phyloP scores from a whole-genome alignment of 2,888 invertebrate genomes.

The Cyclophora punctaria region DNA sequence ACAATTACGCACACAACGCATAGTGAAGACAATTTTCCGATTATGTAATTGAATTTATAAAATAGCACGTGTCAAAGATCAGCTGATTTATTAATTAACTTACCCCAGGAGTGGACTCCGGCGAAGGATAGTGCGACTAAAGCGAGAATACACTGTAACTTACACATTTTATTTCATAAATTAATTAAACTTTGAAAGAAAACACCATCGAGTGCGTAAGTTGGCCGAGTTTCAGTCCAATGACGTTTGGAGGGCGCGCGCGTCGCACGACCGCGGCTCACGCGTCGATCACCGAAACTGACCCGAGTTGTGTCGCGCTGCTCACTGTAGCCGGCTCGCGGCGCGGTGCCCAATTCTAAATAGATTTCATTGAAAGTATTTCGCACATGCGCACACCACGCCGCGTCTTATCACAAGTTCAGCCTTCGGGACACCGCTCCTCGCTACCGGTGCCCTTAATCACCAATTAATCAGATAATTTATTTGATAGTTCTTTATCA shows the following conservation, averaged over 20 bases:
- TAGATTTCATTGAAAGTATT: conserved; percentile 49
- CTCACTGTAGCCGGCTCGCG: conserved; percentile 23
- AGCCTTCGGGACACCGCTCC: background rate
- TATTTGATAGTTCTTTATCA: background rate
- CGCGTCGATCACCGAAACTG: conserved; percentile 56
- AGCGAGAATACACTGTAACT: conserved; percentile 46
- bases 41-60: conserved; percentile 61
- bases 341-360: conserved; percentile 43
- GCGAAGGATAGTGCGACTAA: conserved; percentile 40
- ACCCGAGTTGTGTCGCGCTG: background rate
- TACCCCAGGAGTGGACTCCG: conserved; percentile 56
- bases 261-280: conserved; percentile 42
- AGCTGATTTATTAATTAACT: conserved; percentile 61
- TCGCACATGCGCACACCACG: conserved; percentile 40
- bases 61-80: conserved; percentile 56
- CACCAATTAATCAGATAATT: background rate
- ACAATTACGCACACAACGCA: conserved; percentile 2
- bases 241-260: conserved; percentile 43
- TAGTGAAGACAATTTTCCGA: conserved; percentile 7
- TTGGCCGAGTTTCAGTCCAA: conserved; percentile 54
- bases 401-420: conserved; percentile 34
- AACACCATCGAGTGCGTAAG: conserved; percentile 50
- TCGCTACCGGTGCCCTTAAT: conserved; percentile 2
- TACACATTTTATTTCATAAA: conserved; percentile 68
- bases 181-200: conserved; percentile 35